Base-by-base conservation (phyloP, 2,888 invertebrate genomes). In the Ectemnius continuus region DNA sequence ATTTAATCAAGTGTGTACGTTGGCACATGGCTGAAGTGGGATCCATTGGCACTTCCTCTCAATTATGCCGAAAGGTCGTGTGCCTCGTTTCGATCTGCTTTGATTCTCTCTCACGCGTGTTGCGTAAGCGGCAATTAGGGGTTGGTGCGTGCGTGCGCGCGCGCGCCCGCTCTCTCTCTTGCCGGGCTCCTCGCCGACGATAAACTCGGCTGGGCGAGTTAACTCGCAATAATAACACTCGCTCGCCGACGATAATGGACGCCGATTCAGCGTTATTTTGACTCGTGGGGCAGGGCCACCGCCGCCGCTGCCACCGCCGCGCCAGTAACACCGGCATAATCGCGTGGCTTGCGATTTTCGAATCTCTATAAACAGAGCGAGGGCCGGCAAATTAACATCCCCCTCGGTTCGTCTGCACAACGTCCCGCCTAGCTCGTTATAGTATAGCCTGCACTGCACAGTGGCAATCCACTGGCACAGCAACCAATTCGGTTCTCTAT, bases 181-280 rank as follows among this genome's bases (percentile, higher is more conserved):
- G 64, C 68, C 16, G 72, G 23, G 73, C 76, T 81, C 84, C 79
- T 83, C 75, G 78, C 82, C 74, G 71, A 75, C 69, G 84, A 81
- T 81, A 82, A 81, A 83, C 83, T 23, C 23, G 81, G 70, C 61
- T 61, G 75, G 83, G 71, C 82, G 78, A 84, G 81, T 83, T 80
- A 81, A 83, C 82, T 84, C 82, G 82, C 84, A 84, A 83, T 81
- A 84, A 80, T 75, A 84, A 83, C 80, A 73, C 67, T 66, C 70
- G 74, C 69, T 65, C 56, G 70, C 36, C 70, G 61, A 58, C 70
- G 67, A 75, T 83, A 84, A 84, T 83, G 78, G 79, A 58, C 70
- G 70, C 78, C 80, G 83, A 84, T 74, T 83, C 84, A 80, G 82
- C 80, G 75, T 66, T 84, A 81, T 84, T 83, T 84, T 71, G 76